Evolutionary conservation across 2,888 invertebrate genomes (phyloP), one percentile per base, ranked within the genome.

Genomic region (Meghimatium bilineatum): DNA sequence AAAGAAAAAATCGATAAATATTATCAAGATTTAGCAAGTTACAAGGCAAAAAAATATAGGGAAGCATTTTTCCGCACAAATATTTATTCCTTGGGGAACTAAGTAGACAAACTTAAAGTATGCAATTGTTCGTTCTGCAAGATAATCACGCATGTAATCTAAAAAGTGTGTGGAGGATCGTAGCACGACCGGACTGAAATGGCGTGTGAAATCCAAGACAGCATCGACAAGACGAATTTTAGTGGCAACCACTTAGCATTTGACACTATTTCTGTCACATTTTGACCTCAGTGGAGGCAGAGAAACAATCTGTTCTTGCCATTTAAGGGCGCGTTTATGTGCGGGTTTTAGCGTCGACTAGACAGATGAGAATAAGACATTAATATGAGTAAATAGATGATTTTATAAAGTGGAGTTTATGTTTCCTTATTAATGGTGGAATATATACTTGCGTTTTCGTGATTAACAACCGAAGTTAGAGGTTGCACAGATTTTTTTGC

Each of bases 161-260:
- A 74, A 56, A 74, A n/a, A 74, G 23, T 52, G 52, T 52, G 29
- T 20, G 17, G 20, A 23, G 12, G 23, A 49, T 20, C 3, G 17
- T 34, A 32, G 52, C 74, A 32, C 17, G 32, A 72, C 74, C 20
- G 74, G 52, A 20, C 23, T 32, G 52, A 52, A 74, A 74, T 74
- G 74, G 52, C 52, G 32, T 29, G 52, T 74, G 74, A 56, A 74
- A 74, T 20, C 5, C 26, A 44, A 23, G 52, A 29, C 29, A 34
- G 74, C 74, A 49, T 74, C 52, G 74, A 74, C 74, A 52, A n/a
- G 74, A 32, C 52, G 52, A 29, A 20, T 2, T n/a, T 52, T 74
- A 74, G 74, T 5, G 74, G 20, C 74, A 52, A 29, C 34, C 52
- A 52, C 34, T 32, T 52, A 74, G 20, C 74, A 52, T 29, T 32